Percentiles rank a stretch among this genome's conserved stretches.
These are phyloP conservation scores for Malurus splendens DNA, from an alignment of 2,797 vertebrate genomes.

Conservation along the genomic window DNA sequence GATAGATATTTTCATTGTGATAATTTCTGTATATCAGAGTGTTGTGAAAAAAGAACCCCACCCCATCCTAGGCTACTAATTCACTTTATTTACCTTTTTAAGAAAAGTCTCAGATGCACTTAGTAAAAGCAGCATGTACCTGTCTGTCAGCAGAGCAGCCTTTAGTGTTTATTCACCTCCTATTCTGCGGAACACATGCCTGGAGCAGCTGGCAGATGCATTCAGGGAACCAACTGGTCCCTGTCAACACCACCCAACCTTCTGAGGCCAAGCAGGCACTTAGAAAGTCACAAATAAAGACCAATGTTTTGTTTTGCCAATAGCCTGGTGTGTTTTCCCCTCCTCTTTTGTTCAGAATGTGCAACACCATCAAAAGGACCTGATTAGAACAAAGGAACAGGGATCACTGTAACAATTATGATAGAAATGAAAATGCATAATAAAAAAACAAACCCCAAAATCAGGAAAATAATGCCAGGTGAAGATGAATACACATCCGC, in stretches of 20 bases:
- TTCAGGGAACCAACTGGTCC: slow-evolving; percentile 80
- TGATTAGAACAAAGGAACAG: slow-evolving; percentile 53
- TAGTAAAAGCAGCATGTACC: slow-evolving; percentile 79
- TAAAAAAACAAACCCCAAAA: slow-evolving; percentile 67
- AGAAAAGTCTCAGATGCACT: slow-evolving; percentile 70
- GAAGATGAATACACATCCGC: slow-evolving; percentile 43
- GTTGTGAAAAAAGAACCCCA: slow-evolving; percentile 28
- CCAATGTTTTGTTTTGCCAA: slow-evolving; percentile 76
- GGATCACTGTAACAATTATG: slow-evolving; percentile 74
- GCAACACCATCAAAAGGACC: slow-evolving; percentile 38
- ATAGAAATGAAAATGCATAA: slow-evolving; percentile 79
- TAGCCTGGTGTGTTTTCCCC: slow-evolving; percentile 56
- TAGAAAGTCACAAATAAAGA: slow-evolving; percentile 75
- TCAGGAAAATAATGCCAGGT: slow-evolving; percentile 67
- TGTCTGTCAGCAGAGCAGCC: slow-evolving; percentile 84
- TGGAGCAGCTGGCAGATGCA: slow-evolving; percentile 83
- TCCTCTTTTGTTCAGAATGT: slow-evolving; percentile 54
- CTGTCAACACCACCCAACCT: slow-evolving; percentile 83
- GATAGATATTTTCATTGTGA: slow-evolving; percentile 72
- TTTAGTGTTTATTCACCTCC: slow-evolving; percentile 77
- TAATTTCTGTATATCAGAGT: slow-evolving; percentile 25
- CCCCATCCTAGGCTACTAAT: slow-evolving; percentile 67
- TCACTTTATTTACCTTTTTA: slow-evolving; percentile 75
- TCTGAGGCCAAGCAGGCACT: slow-evolving; percentile 72
- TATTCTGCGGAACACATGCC: slow-evolving; percentile 71